Base-by-base conservation (phyloP, 2,888 invertebrate genomes). In the Drosophila anomelani region DNA sequence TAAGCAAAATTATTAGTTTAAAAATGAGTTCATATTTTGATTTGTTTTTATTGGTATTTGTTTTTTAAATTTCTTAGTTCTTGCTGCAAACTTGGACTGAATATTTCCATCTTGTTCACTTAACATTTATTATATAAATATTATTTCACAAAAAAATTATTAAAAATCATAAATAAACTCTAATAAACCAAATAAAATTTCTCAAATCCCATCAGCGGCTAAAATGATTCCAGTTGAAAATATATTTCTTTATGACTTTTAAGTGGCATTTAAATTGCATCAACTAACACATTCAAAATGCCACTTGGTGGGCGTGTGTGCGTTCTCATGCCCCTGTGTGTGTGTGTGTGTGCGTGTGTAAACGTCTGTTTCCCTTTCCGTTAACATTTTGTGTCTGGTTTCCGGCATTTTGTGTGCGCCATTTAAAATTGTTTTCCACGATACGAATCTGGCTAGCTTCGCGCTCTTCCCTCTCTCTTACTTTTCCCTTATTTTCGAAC, bases 311-410 rank as follows among this genome's bases (percentile, higher is more conserved):
- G 44, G 23, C 43, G 17, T 51, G 51, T 47, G 34, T 53, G 41
- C 41, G 41, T 41, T 23, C 15, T 6, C 43, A 36, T 47, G 32
- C 32, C 49, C 3, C 12, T 38, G 51, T 58, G 61, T 58, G 34
- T 58, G 53, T 47, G 67, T 53, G 47, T 38, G 51, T 58, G 61
- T 58, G 34, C 56, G 53, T 47, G 67, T 53, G 47, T 67, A 77
- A 73, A 73, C 75, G 79, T 67, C 86, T 77, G 84, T 85, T 88
- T 88, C 84, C 88, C 81, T 76, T 88, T 85, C 85, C 85, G 88
- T 84, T 84, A 80, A 81, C 89, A 88, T 85, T 84, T 86, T 85
- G 84, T 86, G 87, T 83, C 84, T 88, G 88, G 88, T 84, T 88
- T 85, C 85, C 85, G 85, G 88, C 85, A 86, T 86, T 88, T 88